Evolutionary conservation across 2,888 invertebrate species (phyloP).

Genomic region (Dryobota labecula): DNA sequence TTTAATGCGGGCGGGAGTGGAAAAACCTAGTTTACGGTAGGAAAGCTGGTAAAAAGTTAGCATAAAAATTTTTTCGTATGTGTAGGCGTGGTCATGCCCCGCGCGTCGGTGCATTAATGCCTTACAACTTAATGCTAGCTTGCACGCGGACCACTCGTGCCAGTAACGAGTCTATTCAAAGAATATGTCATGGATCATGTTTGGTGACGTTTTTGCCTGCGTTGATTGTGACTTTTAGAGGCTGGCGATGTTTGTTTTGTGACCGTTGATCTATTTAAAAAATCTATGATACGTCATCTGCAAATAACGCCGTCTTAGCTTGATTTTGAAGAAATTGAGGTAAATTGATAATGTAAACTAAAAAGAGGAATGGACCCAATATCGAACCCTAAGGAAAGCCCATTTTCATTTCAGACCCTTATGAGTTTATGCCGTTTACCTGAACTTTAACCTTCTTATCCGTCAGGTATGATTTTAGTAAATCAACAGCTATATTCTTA

Average conservation of each 20-base stretch:
- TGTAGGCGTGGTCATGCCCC: constrained; percentile 77
- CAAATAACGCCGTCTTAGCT: no score
- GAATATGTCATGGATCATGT: constrained; percentile 56
- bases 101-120: constrained; percentile 86
- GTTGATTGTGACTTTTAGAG: constrained; percentile 17
- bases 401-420: no score
- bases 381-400: no score
- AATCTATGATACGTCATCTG: no score
- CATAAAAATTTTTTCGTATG: constrained; percentile 74
- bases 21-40: constrained; percentile 62
- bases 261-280: no score
- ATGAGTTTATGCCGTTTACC: no score
- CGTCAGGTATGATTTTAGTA: no score
- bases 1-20: constrained; percentile 64
- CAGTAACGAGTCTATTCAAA: constrained; percentile 75
- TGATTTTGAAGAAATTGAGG: no score
- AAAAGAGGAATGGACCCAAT: no score
- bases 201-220: constrained; percentile 36
- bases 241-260: neutral
- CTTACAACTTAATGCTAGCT: constrained; percentile 85
- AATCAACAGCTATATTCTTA: no score
- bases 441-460: no score
- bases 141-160: constrained; percentile 79
- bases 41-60: constrained; percentile 65
- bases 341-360: no score